Conservation (phyloP, 2,113 vertebrate species). For the Manacus vitellinus region DNA sequence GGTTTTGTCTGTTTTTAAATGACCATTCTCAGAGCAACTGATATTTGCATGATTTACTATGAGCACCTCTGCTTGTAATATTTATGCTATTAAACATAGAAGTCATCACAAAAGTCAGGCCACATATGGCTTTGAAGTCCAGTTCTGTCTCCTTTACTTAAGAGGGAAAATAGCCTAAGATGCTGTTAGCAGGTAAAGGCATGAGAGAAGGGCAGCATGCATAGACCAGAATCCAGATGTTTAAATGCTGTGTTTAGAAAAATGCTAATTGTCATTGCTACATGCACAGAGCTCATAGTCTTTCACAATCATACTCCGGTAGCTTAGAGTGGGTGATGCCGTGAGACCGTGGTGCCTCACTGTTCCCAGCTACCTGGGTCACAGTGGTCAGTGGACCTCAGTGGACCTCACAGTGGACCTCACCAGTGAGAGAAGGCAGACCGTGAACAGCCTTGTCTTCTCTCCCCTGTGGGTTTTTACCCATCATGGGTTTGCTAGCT, state of each 20-base stretch:
- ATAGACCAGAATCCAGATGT: not conserved
- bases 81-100: not conserved
- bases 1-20: not conserved
- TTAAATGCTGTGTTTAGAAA: not conserved
- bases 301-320: not conserved
- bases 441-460: not conserved
- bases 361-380: not conserved
- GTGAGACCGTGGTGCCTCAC: accelerated
- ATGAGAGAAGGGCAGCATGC: not conserved
- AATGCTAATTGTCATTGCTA: not conserved
- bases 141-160: not conserved
- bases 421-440: not conserved
- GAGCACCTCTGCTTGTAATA: not conserved
- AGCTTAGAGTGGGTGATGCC: not conserved
- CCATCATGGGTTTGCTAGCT: not conserved
- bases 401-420: not conserved
- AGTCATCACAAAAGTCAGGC: not conserved
- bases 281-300: not conserved
- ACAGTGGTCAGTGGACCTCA: not conserved
- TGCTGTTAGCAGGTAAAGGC: not conserved
- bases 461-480: not conserved
- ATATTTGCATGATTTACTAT: not conserved
- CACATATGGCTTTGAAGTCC: not conserved
- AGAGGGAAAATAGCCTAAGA: not conserved
- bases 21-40: not conserved